Evolutionary conservation across 53 echinoderm and acorn worm genomes (phyloP).

Genomic region (Crossaster papposus): DNA sequence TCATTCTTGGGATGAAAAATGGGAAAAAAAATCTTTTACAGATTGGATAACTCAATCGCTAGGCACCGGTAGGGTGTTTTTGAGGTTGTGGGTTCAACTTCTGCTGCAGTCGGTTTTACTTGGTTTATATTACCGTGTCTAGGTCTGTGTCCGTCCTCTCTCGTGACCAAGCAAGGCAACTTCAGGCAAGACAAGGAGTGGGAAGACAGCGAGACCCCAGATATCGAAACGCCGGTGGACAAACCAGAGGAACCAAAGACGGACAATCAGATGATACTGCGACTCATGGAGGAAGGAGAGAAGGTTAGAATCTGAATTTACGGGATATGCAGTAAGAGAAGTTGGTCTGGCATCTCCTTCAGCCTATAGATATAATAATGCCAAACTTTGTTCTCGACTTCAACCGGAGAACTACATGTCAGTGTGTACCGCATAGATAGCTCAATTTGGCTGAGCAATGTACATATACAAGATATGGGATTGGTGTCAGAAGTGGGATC

Average conservation of each 20-base stretch:
- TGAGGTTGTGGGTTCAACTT: too few species aligned
- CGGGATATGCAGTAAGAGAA: too few species aligned
- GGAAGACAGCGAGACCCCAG: slow-evolving; percentile 85
- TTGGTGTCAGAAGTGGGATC: too few species aligned
- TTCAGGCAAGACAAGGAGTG: slow-evolving; percentile 76
- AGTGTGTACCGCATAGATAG: background rate
- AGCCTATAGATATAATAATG: too few species aligned
- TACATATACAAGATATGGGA: too few species aligned
- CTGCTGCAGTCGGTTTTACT: background rate
- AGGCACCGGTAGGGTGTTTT: too few species aligned
- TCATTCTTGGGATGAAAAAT: background rate
- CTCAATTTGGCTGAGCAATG: background rate
- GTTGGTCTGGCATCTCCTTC: too few species aligned
- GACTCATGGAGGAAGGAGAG: slow-evolving; percentile 93
- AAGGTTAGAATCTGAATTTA: too few species aligned
- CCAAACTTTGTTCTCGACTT: too few species aligned
- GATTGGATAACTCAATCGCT: background rate
- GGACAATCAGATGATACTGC: slow-evolving; percentile 95
- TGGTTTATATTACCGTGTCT: background rate
- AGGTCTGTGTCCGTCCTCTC: slow-evolving; percentile 67
- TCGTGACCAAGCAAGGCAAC: slow-evolving; percentile 75
- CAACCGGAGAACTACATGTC: too few species aligned
- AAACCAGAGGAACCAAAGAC: slow-evolving; percentile 92
- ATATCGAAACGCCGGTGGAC: slow-evolving; percentile 83
- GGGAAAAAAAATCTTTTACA: background rate